A percentile compares a stretch with the other conserved stretches of the same genome.
Conservation (phyloP, 2,888 invertebrate species). For the Synanthedon tipuliformis region DNA sequence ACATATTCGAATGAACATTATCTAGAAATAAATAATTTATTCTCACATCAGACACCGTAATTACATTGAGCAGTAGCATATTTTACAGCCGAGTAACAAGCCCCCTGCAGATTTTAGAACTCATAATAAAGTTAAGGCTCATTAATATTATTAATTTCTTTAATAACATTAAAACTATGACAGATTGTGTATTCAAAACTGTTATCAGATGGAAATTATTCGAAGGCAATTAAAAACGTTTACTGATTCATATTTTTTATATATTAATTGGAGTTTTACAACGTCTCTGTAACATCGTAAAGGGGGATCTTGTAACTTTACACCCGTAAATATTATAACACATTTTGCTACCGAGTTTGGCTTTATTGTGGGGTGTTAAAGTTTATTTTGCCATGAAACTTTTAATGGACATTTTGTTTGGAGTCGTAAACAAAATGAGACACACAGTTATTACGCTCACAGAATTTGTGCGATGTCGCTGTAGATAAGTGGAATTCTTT, state of each 20-base stretch:
- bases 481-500: background rate
- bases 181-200: background rate
- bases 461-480: background rate
- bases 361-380: background rate
- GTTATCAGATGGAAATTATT: background rate
- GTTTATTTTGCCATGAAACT: background rate
- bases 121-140: background rate
- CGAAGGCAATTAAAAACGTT: background rate
- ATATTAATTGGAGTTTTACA: constrained; percentile 4
- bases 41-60: background rate
- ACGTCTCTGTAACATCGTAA: constrained; percentile 3
- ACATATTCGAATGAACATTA: too few species aligned
- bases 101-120: background rate
- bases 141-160: background rate
- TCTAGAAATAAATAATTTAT: too few species aligned
- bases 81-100: background rate
- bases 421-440: background rate
- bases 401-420: background rate
- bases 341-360: background rate
- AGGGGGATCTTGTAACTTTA: constrained; percentile 2
- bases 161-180: background rate
- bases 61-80: background rate
- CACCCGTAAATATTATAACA: constrained; percentile 1
- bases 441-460: constrained; percentile 1
- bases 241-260: constrained; percentile 1